Base-by-base conservation (phyloP, 2,888 invertebrate genomes). In the Nematopogon swammerdamellus region DNA sequence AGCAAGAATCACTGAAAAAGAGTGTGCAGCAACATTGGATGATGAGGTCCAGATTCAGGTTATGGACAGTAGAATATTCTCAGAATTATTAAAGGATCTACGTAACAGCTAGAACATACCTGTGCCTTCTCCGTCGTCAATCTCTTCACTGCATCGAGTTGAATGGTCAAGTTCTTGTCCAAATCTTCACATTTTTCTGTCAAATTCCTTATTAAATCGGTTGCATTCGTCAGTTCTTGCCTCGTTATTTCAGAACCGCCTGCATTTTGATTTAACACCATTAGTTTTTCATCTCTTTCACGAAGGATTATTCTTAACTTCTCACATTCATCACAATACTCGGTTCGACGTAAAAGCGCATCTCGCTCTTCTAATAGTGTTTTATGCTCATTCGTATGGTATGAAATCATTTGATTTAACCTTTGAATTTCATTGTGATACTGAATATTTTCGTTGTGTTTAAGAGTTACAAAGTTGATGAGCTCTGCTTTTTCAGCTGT, bases 391-490 rank as follows among this genome's bases (percentile, higher is more conserved):
- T 68, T 68, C 3, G 59, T 67, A 58, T 83, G 82, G 54, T 86
- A 83, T 19, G 80, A 61, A 10, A 87, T 57, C 1, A 84, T 70
- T 51, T 84, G 82, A 51, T 86, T 85, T 44, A 95, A 67, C 20
- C 92, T 81, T 64, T 94, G 91, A 51, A 95, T 89, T 76, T 96
- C 95, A 25, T 79, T 82, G 60, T 95, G 92, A 65, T 94, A 95
- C 53, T 88, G 85, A 20, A 92, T 69, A 62, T 87, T 92, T 72
- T 95, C 95, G 52, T 89, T 85, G 60, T 95, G 94, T 68, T 95
- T 95, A 50, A 86, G 77, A 59, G 89, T 90, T 1, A 95, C 73
- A 11, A 88, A 72, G 55, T 82, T 84, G 16, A 88, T 84, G n/a
- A 91, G 70, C 59, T 92, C 85, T 44, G 84, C 83, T 61, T 89